Evolutionary conservation across 2,888 invertebrate genomes (phyloP), one percentile per base, ranked within the genome.

Genomic region (Pycnomerus fuliginosus): DNA sequence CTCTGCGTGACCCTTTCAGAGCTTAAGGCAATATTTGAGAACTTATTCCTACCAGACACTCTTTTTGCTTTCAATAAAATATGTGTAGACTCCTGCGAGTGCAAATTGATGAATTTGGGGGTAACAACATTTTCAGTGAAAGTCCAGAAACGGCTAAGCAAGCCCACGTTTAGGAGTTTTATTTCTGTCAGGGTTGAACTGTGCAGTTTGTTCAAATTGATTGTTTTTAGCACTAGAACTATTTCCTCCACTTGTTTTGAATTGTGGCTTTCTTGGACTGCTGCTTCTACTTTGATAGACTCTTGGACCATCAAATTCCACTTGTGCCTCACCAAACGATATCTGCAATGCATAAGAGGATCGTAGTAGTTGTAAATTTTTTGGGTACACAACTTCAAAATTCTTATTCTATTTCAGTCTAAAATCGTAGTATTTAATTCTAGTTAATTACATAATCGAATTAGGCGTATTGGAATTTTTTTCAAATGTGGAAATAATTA

Each of bases 131-230:
- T 54, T 44, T 65, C 59, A 7, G 56, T 58, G 13, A 85, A 65
- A 27, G 71, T 69, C 86, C 85, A 86, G 48, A 75, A 74, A 22
- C 77, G 70, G 58, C 85, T 83, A 24, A 82, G 69, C 20, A 85
- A 65, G 1, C 80, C 78, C 1, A 80, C 77, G 52, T 82, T 80
- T 16, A 80, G 64, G 12, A 84, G 64, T 50, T 78, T 76, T 11
- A 85, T 72, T 58, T 69, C 75, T 44, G 71, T 80, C 54, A 67
- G 65, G n/a, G 79, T 74, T 0, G 78, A 76, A 59, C 80, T 79
- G 58, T 83, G 83, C 8, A 79, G 74, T 56, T 80, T 78, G 65
- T 83, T 83, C 22, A 82, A 74, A 69, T 89, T 89, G 58, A 83
- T 84, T 0, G 85, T 74, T 61, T 82, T 83, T 2, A 87, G 70